Conservation (phyloP, 2,113 vertebrate species). For the Psittacara wagleri region DNA sequence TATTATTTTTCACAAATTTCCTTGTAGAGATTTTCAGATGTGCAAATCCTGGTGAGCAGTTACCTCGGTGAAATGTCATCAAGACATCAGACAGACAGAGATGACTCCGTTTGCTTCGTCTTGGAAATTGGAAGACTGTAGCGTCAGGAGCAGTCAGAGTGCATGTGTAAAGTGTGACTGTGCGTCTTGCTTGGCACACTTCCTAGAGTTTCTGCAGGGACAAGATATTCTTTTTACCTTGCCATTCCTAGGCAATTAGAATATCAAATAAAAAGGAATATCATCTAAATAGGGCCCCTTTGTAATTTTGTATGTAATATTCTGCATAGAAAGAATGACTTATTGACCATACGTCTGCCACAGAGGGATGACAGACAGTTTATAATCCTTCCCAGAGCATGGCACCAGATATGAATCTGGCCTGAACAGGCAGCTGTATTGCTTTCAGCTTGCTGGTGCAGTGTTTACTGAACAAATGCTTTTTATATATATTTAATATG, state of each 20-base stretch:
- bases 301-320: background rate
- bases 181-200: background rate
- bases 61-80: background rate
- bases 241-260: background rate
- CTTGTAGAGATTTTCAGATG: constrained; percentile 24
- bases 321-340: background rate
- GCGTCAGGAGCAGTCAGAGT: background rate
- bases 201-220: background rate
- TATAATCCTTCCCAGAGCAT: background rate
- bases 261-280: constrained; percentile 5
- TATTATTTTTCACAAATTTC: background rate
- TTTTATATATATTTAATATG: background rate
- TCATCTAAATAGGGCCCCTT: background rate
- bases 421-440: background rate
- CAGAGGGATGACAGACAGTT: background rate
- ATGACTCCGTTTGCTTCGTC: background rate
- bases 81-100: background rate
- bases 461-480: background rate
- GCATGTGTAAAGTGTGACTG: background rate
- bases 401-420: background rate
- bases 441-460: background rate
- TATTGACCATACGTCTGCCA: background rate
- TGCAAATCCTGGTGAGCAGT: constrained; percentile 39
- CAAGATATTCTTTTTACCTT: background rate
- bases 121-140: background rate